Evolutionary conservation across 2,113 vertebrate genomes (phyloP).

Genomic region (Eptesicus fuscus): DNA sequence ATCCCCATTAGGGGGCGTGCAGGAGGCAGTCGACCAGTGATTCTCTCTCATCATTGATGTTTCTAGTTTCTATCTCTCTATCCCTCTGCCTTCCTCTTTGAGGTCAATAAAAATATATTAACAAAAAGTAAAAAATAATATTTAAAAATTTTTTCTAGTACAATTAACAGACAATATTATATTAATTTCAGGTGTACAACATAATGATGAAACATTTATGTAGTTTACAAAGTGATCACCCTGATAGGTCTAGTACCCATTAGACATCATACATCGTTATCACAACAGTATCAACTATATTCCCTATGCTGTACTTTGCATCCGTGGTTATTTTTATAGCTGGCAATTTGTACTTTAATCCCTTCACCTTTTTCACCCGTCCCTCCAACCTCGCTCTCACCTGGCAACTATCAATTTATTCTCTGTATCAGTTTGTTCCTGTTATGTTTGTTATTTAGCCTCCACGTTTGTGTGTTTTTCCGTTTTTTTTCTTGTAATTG

Average conservation of each 20-base stretch:
- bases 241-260: too few relatives aligned
- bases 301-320: background rate
- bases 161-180: background rate
- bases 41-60: too few relatives aligned
- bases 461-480: background rate
- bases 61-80: too few relatives aligned
- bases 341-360: background rate
- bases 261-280: background rate
- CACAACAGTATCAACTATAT: background rate
- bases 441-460: background rate
- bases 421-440: background rate
- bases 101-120: too few relatives aligned
- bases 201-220: too few relatives aligned
- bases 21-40: too few relatives aligned
- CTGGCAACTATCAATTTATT: background rate
- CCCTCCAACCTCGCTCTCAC: background rate
- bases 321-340: background rate
- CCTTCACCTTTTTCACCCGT: background rate
- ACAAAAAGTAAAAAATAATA: too few relatives aligned
- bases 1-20: too few relatives aligned
- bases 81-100: too few relatives aligned
- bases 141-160: background rate
- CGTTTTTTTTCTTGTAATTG: background rate
- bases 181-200: background rate
- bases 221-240: background rate